Evolutionary conservation across 2,113 vertebrate genomes (phyloP).

Genomic region (Rattus rattus): DNA sequence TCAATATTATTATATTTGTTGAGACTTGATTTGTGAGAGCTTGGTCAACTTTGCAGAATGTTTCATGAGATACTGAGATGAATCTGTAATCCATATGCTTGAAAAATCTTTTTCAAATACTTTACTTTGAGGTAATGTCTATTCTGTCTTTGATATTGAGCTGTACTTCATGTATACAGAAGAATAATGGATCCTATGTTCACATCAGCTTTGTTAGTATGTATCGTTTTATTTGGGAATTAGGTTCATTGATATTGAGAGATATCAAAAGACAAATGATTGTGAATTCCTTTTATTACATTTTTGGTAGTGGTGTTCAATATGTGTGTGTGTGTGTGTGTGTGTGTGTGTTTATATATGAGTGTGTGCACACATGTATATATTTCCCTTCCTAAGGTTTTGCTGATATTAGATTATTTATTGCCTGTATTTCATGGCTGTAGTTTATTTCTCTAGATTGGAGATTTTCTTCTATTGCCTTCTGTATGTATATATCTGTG

Average conservation of each 20-base stretch:
- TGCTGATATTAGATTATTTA: neutral
- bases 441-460: too few relatives aligned
- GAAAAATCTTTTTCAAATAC: neutral
- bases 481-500: neutral
- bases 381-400: neutral
- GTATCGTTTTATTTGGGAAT: neutral
- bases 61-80: neutral
- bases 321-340: neutral
- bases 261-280: neutral
- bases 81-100: neutral
- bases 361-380: too few relatives aligned
- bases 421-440: too few relatives aligned
- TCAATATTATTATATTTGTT: neutral
- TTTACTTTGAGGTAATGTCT: neutral
- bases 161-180: neutral
- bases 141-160: neutral
- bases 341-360: neutral
- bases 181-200: neutral
- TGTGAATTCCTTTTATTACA: neutral
- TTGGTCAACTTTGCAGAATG: neutral
- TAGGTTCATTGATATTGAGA: neutral
- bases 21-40: neutral
- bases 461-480: too few relatives aligned
- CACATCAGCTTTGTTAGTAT: neutral
- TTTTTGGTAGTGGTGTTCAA: neutral